Base-by-base conservation (phyloP, 2,797 vertebrate species). In the Aulostomus chinensis region DNA sequence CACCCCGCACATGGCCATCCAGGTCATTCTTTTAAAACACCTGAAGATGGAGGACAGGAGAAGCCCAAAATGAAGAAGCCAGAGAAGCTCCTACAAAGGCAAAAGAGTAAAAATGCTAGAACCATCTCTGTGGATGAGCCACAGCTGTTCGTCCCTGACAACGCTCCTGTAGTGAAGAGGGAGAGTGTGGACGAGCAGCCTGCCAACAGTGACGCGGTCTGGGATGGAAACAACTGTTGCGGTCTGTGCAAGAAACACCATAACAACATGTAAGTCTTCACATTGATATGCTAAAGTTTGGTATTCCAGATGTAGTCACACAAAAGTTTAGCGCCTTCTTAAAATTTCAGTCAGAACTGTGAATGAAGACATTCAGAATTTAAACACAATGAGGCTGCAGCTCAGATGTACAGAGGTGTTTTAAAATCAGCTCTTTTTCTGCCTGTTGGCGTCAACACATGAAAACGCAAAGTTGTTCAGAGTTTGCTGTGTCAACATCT, bases 231-330 rank as follows among this genome's bases (percentile, higher is more conserved):
- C 91, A 98, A 95, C 67, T 94, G 94, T 22, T 99, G 97, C 77
- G 95, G 94, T 56, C 92, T 96, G 76, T 99, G 97, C 88, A 95
- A 90, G 88, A 96, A 96, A 78, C 93, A 94, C 30, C 97, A 98
- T 86, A 94, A 92, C 75, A 98, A 98, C 90, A 95, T 92, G 97
- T 99, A 90, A 85, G 84, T 66, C 5, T 40, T 11, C 7, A 13
- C 14, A 2, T 17, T 13, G 25, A 15, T 26, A 11, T 29, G 30
- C 0, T 26, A 4, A 9, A 17, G n/a, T 14, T 3, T 21, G 20
- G 6, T 21, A n/a, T n/a, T n/a, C n/a, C n/a, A n/a, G n/a, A n/a
- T n/a, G n/a, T n/a, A n/a, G n/a, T n/a, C n/a, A n/a, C n/a, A n/a
- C n/a, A n/a, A n/a, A n/a, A n/a, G n/a, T n/a, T n/a, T n/a, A n/a